phyloP scores from a whole-genome alignment of 2,888 invertebrate species.

The Plagodis dolabraria region DNA sequence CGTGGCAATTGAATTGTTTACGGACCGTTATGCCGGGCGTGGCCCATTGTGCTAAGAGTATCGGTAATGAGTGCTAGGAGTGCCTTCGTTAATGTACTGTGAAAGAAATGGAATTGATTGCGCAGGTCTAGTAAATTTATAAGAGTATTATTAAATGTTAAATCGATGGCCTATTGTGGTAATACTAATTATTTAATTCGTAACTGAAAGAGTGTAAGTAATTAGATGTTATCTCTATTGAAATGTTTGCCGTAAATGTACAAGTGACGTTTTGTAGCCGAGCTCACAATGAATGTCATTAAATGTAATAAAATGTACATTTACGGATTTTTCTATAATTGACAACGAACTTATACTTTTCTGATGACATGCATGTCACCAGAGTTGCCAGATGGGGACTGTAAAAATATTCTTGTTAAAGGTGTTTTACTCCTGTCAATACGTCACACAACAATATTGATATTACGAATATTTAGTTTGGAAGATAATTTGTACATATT shows the following conservation, averaged over 20 bases:
- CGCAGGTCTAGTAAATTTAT: conserved; percentile 52
- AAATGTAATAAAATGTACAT: conserved; percentile 11
- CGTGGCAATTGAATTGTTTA: conserved; percentile 51
- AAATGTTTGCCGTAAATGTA: conserved; percentile 39
- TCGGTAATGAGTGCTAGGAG: conserved; percentile 51
- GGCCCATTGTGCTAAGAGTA: conserved; percentile 34
- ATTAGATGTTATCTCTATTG: conserved; percentile 48
- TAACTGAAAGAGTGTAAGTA: conserved; percentile 42
- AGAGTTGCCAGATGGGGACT: conserved; percentile 49
- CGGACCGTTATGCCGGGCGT: conserved; percentile 38
- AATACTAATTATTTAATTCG: conserved; percentile 44
- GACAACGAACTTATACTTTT: conserved; percentile 16
- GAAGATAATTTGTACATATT: conserved; percentile 81
- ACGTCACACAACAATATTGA: conserved; percentile 62
- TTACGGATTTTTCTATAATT: conserved; percentile 8
- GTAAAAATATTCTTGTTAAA: conserved; percentile 50
- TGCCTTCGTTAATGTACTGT: conserved; percentile 59
- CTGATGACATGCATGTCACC: conserved; percentile 32
- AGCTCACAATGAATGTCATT: conserved; percentile 16
- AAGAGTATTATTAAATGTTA: conserved; percentile 64
- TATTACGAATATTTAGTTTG: conserved; percentile 72
- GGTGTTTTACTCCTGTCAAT: conserved; percentile 47
- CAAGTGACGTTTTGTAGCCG: conserved; percentile 37
- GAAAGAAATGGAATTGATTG: conserved; percentile 51
- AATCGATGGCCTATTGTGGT: conserved; percentile 54